Evolutionary conservation across 2,888 invertebrate genomes (phyloP), one percentile per base, ranked within the genome.

Genomic region (Hemicrepidius hirtus): DNA sequence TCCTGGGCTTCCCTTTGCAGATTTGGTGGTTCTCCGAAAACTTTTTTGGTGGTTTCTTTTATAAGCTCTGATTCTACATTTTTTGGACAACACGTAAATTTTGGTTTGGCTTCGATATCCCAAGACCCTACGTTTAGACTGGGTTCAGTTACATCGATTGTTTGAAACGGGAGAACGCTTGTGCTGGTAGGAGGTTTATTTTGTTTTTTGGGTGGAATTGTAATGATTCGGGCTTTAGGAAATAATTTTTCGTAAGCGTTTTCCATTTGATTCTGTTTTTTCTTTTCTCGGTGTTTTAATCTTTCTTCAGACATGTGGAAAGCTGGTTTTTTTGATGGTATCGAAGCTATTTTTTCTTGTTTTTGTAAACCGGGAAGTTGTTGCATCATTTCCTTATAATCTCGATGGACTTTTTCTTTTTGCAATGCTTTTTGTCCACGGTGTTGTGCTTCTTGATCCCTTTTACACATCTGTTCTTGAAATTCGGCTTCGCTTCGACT

Each of bases 241-340:
- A 84, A 82, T 41, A 81, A 68, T 75, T 87, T 86, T 75, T 89
- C 88, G 73, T 89, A 85, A 0, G 86, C 88, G 44, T 87, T 85
- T 76, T 91, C 89, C 81, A 91, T 86, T 71, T 87, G 86, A 60
- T 85, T 84, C 76, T 91, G 90, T 49, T 86, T 87, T 16, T 86
- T 84, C 9, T 80, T 78, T 41, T 87, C 85, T 24, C 82, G 77
- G 75, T 88, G 87, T 16, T 85, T 85, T 71, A 86, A 84, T 12
- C 88, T 85, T 50, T 85, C 84, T 18, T 87, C 86, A 0, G 86
- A 81, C 82, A 87, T 85, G 62, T 88, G 86, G 74, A 86, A 83
- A 50, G 81, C 84, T 0, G 85, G 84, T 75, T 84, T 85, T 75
- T 78, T 41, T 78, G 44, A 28, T 12, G 63, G 78, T 50, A 85